Evolutionary conservation across 2,888 invertebrate genomes (phyloP).

Genomic region (Calephelis perditalis): DNA sequence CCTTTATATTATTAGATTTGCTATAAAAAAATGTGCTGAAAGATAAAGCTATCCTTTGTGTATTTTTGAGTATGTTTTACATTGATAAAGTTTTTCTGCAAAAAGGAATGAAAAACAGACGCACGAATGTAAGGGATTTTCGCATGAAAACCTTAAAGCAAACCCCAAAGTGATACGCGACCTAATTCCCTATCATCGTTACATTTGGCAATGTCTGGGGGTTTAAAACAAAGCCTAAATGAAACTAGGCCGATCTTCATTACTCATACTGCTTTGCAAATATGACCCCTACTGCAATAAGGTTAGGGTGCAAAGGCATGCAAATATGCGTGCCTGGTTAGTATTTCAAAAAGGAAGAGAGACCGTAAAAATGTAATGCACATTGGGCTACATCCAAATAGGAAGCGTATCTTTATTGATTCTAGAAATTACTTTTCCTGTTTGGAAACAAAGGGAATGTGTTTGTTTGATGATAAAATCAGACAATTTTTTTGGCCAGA

Average conservation of each 20-base stretch:
- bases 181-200: constrained; percentile 41
- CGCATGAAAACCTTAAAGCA: neutral
- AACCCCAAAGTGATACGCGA: constrained; percentile 31
- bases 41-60: too few species aligned
- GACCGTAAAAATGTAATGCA: constrained; percentile 38
- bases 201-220: constrained; percentile 53
- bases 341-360: constrained; percentile 31
- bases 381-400: constrained; percentile 36
- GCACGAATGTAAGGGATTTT: neutral
- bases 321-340: constrained; percentile 16
- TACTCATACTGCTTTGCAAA: constrained; percentile 20
- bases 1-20: too few species aligned
- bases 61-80: too few species aligned
- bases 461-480: constrained; percentile 6
- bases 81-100: too few species aligned
- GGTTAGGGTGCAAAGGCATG: constrained; percentile 17
- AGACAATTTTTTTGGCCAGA: too few species aligned
- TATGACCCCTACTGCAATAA: constrained; percentile 19
- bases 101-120: too few species aligned
- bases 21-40: too few species aligned
- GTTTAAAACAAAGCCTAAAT: constrained; percentile 53
- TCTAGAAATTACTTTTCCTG: neutral
- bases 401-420: constrained; percentile 17
- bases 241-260: constrained; percentile 34
- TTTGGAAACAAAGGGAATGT: neutral